Base-by-base conservation (phyloP, 2,888 invertebrate species). In the Cyclophora albipunctata region DNA sequence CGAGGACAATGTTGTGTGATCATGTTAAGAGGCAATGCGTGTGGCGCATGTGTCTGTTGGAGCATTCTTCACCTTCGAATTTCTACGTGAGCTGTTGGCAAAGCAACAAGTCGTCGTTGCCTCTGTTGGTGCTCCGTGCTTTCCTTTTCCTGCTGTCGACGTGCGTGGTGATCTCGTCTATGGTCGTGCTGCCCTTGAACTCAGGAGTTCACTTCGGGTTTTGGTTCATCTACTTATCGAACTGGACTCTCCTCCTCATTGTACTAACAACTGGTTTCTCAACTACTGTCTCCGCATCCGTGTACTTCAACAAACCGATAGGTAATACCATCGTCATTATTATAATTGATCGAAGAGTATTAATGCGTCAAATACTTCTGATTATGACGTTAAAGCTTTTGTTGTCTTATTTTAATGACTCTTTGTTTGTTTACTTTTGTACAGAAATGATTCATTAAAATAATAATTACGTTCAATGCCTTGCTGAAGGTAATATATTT, bases 161-260 rank as follows among this genome's bases (percentile, higher is more conserved):
- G 58, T 66, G 72, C 60, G 73, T 78, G 60, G 67, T 78, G 43
- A 48, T 75, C 49, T 55, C 73, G 7, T 73, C 76, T 52, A 53
- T 72, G 54, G 49, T 64, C 58, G 45, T 57, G 47, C 53, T 69
- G 62, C 64, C 74, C 61, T 59, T 73, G 70, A 68, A 71, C 63
- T 63, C 67, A 63, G 20, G 4, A 42, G 7, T 20, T 52, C 58
- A 63, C 55, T 61, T 74, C 55, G 72, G 73, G 55, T 84, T 81
- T 62, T 88, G 88, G 84, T 78, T 81, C 66, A 81, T 89, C 62
- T 89, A 86, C 69, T 67, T 88, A 50, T 81, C 86, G 6, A 78
- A 88, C 67, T 89, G 89, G 89, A 81, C 80, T 45, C 77, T 81
- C 57, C 55, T 82, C 50, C 62, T 81, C 47, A 70, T 78, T 35